These are phyloP conservation scores for Tachina lurida DNA, from an alignment of 2,888 invertebrate genomes.

Conservation along the genomic window DNA sequence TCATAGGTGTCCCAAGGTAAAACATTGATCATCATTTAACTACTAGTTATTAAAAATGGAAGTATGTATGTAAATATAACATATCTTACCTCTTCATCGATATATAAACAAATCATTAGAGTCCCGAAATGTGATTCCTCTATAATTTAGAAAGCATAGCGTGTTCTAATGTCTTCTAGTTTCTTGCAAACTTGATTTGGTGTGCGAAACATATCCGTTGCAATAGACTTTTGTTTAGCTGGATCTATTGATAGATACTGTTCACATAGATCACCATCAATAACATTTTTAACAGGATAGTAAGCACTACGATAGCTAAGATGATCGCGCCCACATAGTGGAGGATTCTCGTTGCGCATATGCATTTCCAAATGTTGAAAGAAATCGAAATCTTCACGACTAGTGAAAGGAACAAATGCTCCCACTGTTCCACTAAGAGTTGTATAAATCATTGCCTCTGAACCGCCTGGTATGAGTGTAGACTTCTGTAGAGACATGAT, in stretches of 20 bases:
- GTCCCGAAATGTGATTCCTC: background rate
- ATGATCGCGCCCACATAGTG: constrained; percentile 98
- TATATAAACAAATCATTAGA: constrained; percentile 3
- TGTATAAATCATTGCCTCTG: constrained; percentile 97
- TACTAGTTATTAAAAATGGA: background rate
- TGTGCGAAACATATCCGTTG: constrained; percentile 96
- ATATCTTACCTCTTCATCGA: constrained; percentile 23
- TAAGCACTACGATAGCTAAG: constrained; percentile 98
- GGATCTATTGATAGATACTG: constrained; percentile 98
- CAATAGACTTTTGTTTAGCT: constrained; percentile 96
- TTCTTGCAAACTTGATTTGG: constrained; percentile 99
- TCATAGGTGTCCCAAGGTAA: constrained; percentile 82
- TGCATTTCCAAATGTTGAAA: constrained; percentile 99
- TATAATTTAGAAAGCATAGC: constrained; percentile 95
- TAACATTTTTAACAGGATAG: constrained; percentile 96
- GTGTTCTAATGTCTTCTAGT: constrained; percentile 98
- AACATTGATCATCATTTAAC: constrained; percentile 70
- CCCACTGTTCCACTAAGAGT: constrained; percentile 97
- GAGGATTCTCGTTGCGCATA: constrained; percentile 98
- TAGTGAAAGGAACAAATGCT: constrained; percentile 96
- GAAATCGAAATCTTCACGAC: constrained; percentile 98
- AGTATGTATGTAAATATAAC: background rate
- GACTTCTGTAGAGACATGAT: constrained; percentile 98
- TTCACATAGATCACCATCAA: constrained; percentile 99
- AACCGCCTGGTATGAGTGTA: constrained; percentile 98